A percentile compares a stretch with the other conserved stretches of the same genome.
phyloP scores from a whole-genome alignment of 1,140 invertebrate genomes.

The Carposina sasakii region DNA sequence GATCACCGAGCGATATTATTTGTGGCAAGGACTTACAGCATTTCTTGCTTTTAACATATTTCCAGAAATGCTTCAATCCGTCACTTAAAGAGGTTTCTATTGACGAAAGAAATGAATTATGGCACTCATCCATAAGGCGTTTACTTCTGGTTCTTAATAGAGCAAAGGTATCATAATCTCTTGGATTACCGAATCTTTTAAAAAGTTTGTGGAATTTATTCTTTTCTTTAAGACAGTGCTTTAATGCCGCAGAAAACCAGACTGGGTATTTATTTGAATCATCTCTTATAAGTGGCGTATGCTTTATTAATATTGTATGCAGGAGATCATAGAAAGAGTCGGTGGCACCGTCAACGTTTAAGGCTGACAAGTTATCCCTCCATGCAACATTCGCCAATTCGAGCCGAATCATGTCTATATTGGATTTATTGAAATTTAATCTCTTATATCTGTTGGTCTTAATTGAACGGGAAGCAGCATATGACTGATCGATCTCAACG shows the following conservation, averaged over 20 bases:
- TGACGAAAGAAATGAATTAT: not conserved
- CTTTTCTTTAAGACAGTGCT: not conserved
- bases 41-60: not conserved
- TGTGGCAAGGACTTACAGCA: not conserved
- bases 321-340: no score
- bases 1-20: not conserved
- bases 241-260: not conserved
- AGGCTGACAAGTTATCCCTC: no score
- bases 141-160: not conserved
- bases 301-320: no score
- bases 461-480: no score
- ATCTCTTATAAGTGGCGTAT: no score
- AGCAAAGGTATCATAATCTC: constrained; percentile 4
- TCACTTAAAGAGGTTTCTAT: not conserved
- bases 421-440: no score
- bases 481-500: no score
- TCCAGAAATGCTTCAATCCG: not conserved
- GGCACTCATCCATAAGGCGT: not conserved
- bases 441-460: no score
- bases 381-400: no score
- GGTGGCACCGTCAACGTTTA: no score
- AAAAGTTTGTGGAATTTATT: not conserved
- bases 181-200: not conserved
- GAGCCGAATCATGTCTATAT: no score
- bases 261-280: no score